A percentile compares a stretch with the other conserved stretches of the same genome.
Conservation (phyloP, 2,113 vertebrate species). For the Okapia johnstoni region DNA sequence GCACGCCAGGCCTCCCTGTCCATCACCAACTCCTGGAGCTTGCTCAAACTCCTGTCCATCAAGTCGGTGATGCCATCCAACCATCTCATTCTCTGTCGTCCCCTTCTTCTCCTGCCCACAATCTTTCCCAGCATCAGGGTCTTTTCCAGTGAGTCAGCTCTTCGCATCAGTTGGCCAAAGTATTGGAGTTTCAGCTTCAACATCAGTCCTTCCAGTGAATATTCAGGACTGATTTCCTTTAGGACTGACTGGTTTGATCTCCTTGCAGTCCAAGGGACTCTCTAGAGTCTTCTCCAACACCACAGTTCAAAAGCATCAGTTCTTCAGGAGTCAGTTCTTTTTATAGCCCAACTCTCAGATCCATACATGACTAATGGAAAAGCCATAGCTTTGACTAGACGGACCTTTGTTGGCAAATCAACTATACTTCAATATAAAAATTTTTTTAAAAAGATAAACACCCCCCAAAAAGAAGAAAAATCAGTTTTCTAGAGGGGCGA, state of each 20-base stretch:
- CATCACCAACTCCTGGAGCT: not conserved
- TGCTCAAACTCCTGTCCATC: not conserved
- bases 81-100: not conserved
- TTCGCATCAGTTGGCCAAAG: not conserved
- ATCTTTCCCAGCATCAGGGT: not conserved
- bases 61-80: not conserved
- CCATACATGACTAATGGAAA: not conserved
- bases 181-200: not conserved
- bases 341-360: not conserved
- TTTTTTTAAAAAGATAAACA: not conserved
- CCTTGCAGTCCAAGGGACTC: not conserved
- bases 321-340: not conserved
- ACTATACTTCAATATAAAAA: not conserved
- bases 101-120: not conserved
- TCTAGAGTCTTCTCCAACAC: not conserved
- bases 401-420: not conserved
- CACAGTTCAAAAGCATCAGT: not conserved
- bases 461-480: not conserved
- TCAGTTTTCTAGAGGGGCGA: not conserved
- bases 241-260: not conserved
- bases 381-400: not conserved
- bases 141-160: not conserved
- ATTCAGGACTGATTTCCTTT: not conserved
- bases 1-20: not conserved
- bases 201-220: not conserved